Base-by-base conservation (phyloP, 2,888 invertebrate species). In the Acleris sparsana region DNA sequence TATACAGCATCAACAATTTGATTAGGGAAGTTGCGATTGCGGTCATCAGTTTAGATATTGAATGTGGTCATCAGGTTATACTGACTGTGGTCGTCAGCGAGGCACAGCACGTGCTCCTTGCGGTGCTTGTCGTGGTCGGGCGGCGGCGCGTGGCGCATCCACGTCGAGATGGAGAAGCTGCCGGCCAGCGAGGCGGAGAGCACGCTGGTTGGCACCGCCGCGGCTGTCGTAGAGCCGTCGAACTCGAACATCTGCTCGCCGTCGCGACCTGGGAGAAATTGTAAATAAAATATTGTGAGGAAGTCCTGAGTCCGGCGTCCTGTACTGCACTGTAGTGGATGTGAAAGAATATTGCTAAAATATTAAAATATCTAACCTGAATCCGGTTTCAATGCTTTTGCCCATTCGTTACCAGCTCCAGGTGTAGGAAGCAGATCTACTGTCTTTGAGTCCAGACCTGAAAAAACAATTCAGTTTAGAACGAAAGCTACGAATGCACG, bases 71-170 rank as follows among this genome's bases (percentile, higher is more conserved):
- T 20, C n/a, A 20, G 6, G 13, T 9, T 17, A 49, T 17, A 94
- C 96, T 95, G 79, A 98, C 98, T 98, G 85, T 99, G 98, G 83
- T 99, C 98, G 88, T 99, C 99, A 29, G 99, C 98, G 78, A 97
- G 97, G 86, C 99, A 99, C 53, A 99, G 92, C 76, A 99, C 96
- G 81, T 99, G 99, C 83, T 99, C 99, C 91, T 99, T 99, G 72
- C 95, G 93, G 82, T 97, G 98, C 77, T 97, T 97, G 86, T 98
- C 97, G 73, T 95, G 94, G 75, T 95, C 95, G 0, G 95, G 94
- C 51, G 96, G 94, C 16, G 96, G 95, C 51, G 96, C 96, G 90
- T 99, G 99, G 59, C 98, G 95, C 94, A 99, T 96, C 97, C 99
- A 99, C 11, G 98, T 97, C 52, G 97, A 95, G 77, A 99, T 94